Evolutionary conservation across 2,113 vertebrate species (phyloP).

Genomic region (Saccopteryx leptura): DNA sequence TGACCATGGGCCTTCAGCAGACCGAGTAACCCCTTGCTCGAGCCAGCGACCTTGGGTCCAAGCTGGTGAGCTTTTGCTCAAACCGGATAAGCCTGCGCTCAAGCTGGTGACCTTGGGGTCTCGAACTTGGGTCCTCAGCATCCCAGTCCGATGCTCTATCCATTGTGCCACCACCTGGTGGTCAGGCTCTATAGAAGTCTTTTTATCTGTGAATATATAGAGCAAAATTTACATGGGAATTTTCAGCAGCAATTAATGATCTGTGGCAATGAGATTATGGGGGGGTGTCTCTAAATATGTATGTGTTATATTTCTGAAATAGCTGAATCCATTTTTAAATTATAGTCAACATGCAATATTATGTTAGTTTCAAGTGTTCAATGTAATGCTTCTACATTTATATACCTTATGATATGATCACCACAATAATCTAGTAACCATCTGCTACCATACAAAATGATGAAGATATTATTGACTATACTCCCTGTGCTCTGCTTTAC

Average conservation of each 20-base stretch:
- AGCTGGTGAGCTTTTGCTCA: too few species aligned
- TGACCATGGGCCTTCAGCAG: too few species aligned
- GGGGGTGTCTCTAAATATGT: background rate
- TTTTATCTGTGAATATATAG: background rate
- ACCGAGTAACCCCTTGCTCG: too few species aligned
- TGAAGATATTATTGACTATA: background rate
- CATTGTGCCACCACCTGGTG: too few species aligned
- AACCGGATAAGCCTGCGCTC: too few species aligned
- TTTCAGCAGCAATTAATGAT: background rate
- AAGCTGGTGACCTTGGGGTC: too few species aligned
- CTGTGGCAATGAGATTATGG: background rate
- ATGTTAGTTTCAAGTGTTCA: background rate
- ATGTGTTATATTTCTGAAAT: background rate
- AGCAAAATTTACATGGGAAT: background rate
- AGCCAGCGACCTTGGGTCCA: too few species aligned
- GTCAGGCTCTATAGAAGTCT: background rate
- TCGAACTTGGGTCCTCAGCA: too few species aligned
- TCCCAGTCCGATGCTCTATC: too few species aligned
- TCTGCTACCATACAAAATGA: background rate
- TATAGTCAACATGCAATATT: background rate
- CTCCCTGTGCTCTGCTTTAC: background rate
- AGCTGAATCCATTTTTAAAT: background rate
- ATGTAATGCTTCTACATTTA: background rate
- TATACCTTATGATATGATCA: background rate
- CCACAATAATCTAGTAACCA: background rate